Base-by-base conservation (phyloP, 1,140 invertebrate genomes). In the Pollicipes pollicipes region DNA sequence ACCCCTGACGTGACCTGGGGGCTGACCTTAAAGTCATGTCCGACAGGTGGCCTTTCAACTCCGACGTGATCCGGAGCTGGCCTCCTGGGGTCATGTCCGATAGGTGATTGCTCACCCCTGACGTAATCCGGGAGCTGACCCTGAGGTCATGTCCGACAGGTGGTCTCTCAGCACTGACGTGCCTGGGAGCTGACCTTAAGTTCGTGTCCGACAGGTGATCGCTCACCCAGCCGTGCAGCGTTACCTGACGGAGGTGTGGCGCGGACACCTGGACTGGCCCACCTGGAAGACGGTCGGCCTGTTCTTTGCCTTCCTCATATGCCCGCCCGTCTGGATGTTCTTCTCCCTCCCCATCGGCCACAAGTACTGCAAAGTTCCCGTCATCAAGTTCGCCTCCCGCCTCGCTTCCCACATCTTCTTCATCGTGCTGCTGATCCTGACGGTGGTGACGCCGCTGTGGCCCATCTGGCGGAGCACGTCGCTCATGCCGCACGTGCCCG, bases 331-430 rank as follows among this genome's bases (percentile, higher is more conserved):
- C 1, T 99, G 97, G 97, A 83, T 99, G 70, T 87, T 90, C 21
- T 96, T 98, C 79, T 97, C 95, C 45, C 85, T 98, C 75, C 96
- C 96, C 21, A 82, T 98, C 74, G 92, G 92, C 29, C 93, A 96
- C 82, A 90, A 90, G 79, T 97, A 95, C 81, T 91, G 95, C 83
- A 94, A 78, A 76, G 81, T 84, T 26, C 97, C 97, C 28, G 97
- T 99, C 75, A 97, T 99, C 77, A 98, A 98, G 82, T 99, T 99
- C 80, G 97, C 98, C 90, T 96, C 95, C 24, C 97, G 98, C 81
- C 84, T 99, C 69, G 97, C 96, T 0, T 98, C 97, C 0, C 97
- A 99, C 82, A 88, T 98, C 74, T 97, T 97, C 80, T 86, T 99
- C 70, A 97, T 98, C 88, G 81, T 94, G 68, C 87, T 98, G 73